Base-by-base conservation (phyloP, 2,797 vertebrate species). In the Bucorvus abyssinicus region DNA sequence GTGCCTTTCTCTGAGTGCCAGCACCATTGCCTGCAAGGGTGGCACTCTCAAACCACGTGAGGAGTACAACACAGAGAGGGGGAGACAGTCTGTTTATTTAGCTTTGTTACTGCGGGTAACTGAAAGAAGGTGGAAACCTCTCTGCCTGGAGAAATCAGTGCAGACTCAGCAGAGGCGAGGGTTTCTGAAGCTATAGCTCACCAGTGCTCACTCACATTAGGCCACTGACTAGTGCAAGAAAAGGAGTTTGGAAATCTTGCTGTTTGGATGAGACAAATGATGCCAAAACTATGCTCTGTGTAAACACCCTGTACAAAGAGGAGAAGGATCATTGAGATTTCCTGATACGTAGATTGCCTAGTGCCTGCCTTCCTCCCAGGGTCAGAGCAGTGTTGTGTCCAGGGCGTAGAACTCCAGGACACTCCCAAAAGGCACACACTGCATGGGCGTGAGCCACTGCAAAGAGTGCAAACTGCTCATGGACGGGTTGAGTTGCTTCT, bases 401-500 rank as follows among this genome's bases (percentile, higher is more conserved):
- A 47, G 21, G 49, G 17, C 0, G 0, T 9, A 49, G 29, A 36
- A 22, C 29, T 59, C 44, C 10, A 52, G 38, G 12, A 40, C 11
- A 44, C 8, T 8, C 26, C 6, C 23, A 57, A 59, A 70, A 61
- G 36, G 57, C 2, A 4, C 0, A 0, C 10, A 49, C n/a, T 70
- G 23, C 16, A 22, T 32, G 17, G 44, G 36, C 21, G 14, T 23
- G n/a, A 94, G 70, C 14, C 68, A 36, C 68, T 83, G 56, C 36
- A 61, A 65, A 76, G 78, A 88, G 61, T 61, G 50, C 65, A 91
- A 40, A 78, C 67, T 61, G 70, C 55, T 81, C 22, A 70, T 49
- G 87, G 57, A 34, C 40, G 57, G 85, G 79, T 34, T 92, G 84
- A 14, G 2, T 50, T 76, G 61, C 77, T 97, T 94, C 80, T 76